A percentile compares a stretch with the other conserved stretches of the same genome.
Conservation (phyloP, 2,113 vertebrate species). For the Oophaga pumilio region DNA sequence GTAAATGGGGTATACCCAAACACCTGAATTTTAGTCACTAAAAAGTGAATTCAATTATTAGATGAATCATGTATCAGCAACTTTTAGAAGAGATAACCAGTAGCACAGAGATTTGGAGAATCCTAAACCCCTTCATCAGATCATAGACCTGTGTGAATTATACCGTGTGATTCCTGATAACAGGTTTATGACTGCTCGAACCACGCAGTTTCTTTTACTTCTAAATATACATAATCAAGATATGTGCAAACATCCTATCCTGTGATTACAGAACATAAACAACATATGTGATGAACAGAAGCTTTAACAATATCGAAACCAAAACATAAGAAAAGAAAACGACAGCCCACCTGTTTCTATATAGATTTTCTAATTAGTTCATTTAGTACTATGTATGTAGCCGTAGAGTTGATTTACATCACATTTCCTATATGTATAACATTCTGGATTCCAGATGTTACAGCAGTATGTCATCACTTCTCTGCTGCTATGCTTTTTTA, state of each 20-base stretch:
- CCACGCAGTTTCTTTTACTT: not conserved
- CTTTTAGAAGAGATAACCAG: not conserved
- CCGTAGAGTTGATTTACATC: slow-evolving; percentile 23
- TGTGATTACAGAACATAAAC: slow-evolving; percentile 49
- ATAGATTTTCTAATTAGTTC: slow-evolving; percentile 10
- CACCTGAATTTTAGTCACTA: not conserved
- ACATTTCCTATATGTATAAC: slow-evolving; percentile 29
- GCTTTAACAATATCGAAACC: slow-evolving; percentile 2
- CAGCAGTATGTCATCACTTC: slow-evolving; percentile 23
- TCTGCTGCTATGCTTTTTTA: not conserved
- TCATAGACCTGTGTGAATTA: not conserved
- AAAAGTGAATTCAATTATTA: not conserved
- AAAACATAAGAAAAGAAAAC: not conserved
- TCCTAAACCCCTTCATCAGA: not conserved
- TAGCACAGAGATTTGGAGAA: not conserved
- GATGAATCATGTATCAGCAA: not conserved
- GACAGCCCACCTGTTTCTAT: slow-evolving; percentile 38
- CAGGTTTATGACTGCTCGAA: not conserved
- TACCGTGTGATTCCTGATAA: not conserved
- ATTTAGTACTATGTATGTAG: not conserved
- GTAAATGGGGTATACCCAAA: too few relatives aligned
- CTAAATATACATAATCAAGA: slow-evolving; percentile 40
- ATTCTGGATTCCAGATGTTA: slow-evolving; percentile 40
- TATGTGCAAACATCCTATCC: slow-evolving; percentile 26
- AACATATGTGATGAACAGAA: slow-evolving; percentile 26